A percentile compares a stretch with the other conserved stretches of the same genome.
phyloP scores from a whole-genome alignment of 2,113 vertebrate genomes.

The Amphiprion ocellaris region DNA sequence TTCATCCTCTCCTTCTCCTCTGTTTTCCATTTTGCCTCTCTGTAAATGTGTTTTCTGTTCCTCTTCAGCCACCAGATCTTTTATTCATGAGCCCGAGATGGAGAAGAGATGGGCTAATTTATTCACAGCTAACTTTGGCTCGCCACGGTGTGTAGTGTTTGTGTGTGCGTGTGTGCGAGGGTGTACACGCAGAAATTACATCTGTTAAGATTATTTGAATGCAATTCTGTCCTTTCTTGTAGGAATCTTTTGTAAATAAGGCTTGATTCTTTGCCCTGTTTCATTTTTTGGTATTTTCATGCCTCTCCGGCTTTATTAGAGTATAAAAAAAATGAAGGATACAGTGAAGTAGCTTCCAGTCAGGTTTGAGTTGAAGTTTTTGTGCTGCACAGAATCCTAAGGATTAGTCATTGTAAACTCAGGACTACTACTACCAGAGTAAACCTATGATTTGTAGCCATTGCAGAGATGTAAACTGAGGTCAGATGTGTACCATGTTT shows the following conservation, averaged over 20 bases:
- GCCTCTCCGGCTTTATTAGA: slow-evolving; percentile 27
- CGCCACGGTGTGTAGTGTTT: slow-evolving; percentile 54
- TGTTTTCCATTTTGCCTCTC: slow-evolving; percentile 77
- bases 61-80: slow-evolving; percentile 79
- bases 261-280: slow-evolving; percentile 32
- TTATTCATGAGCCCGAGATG: slow-evolving; percentile 81
- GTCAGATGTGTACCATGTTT: no score
- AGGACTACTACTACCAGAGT: neutral
- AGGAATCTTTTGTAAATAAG: slow-evolving; percentile 39
- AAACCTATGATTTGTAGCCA: neutral
- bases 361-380: neutral
- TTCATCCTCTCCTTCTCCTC: slow-evolving; percentile 65
- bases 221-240: slow-evolving; percentile 40
- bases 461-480: neutral
- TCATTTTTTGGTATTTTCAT: slow-evolving; percentile 24
- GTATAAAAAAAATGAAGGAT: slow-evolving; percentile 20
- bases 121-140: slow-evolving; percentile 77
- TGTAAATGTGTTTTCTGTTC: slow-evolving; percentile 81
- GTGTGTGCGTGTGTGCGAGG: slow-evolving; percentile 28
- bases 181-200: slow-evolving; percentile 46
- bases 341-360: neutral
- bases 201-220: slow-evolving; percentile 63
- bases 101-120: slow-evolving; percentile 79
- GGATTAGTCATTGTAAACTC: neutral
- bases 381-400: neutral